Evolutionary conservation across 2,888 invertebrate genomes (phyloP), one percentile per base, ranked within the genome.

Genomic region (Sthenelais limicola): DNA sequence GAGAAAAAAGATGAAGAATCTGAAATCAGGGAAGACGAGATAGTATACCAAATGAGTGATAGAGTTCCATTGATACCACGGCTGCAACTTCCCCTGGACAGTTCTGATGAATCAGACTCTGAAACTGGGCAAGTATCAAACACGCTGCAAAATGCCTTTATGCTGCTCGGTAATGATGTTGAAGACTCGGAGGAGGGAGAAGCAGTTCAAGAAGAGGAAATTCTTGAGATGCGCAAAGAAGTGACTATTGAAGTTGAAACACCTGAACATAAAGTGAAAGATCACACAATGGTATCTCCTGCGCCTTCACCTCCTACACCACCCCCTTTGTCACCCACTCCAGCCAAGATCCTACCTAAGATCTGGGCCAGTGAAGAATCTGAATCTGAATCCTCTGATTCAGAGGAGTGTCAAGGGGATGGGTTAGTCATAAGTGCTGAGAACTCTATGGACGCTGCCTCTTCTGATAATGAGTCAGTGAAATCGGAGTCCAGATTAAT

Each of bases 361-460:
- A 43, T 62, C 1, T 62, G 62, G 62, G 62, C 35, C 9, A 62
- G 62, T 24, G 62, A 62, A n/a, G 9, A 62, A 15, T 62, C 62
- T 12, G 62, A 62, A 9, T 62, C 62, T 24, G 43, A 9, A 12
- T 62, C 62, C n/a, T 38, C 38, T 24, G 38, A 4, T 3, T 35
- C 35, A 15, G 62, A 62, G n/a, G n/a, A n/a, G n/a, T n/a, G n/a
- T n/a, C n/a, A n/a, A n/a, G n/a, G n/a, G n/a, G n/a, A n/a, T n/a
- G n/a, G n/a, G n/a, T n/a, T n/a, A n/a, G n/a, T n/a, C n/a, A n/a
- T n/a, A n/a, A n/a, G n/a, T n/a, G n/a, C n/a, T n/a, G n/a, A n/a
- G n/a, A n/a, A n/a, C n/a, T n/a, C n/a, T n/a, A n/a, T n/a, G n/a
- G n/a, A n/a, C n/a, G n/a, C n/a, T n/a, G n/a, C n/a, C n/a, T n/a